Evolutionary conservation across 2,888 invertebrate species (phyloP).

Genomic region (Sturmia bella): DNA sequence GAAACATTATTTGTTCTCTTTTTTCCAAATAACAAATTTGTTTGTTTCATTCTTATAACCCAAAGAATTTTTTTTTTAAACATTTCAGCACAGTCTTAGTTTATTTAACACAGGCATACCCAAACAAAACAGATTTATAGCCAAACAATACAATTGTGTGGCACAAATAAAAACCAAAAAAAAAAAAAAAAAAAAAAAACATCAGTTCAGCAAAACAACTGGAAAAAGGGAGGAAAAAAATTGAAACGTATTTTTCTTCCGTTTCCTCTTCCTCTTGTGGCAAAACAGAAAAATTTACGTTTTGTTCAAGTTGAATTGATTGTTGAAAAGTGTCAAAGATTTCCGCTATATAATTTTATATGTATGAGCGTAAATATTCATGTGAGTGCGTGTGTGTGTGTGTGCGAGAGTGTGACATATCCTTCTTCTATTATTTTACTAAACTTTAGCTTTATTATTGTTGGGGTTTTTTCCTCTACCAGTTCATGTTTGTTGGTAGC

Average conservation of each 20-base stretch:
- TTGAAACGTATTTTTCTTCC: slow-evolving; percentile 67
- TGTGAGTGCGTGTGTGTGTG: neutral
- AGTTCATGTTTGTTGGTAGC: neutral
- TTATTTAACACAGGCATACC: slow-evolving; percentile 29
- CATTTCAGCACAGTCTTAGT: slow-evolving; percentile 48
- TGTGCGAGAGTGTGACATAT: slow-evolving; percentile 9
- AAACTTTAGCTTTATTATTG: slow-evolving; percentile 62
- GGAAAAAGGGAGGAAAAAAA: slow-evolving; percentile 19
- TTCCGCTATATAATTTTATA: slow-evolving; percentile 70
- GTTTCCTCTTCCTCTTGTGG: slow-evolving; percentile 61
- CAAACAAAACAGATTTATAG: slow-evolving; percentile 60
- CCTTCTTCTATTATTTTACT: slow-evolving; percentile 55
- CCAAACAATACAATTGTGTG: slow-evolving; percentile 58
- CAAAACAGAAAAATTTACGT: slow-evolving; percentile 64
- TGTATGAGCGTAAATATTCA: neutral
- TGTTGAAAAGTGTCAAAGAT: slow-evolving; percentile 75
- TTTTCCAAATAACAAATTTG: no score
- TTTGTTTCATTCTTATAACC: slow-evolving; percentile 17
- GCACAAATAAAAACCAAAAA: slow-evolving; percentile 28
- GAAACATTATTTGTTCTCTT: no score
- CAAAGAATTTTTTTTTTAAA: slow-evolving; percentile 3
- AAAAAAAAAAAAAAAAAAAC: slow-evolving; percentile 24
- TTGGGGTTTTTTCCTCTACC: slow-evolving; percentile 26
- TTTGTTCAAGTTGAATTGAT: slow-evolving; percentile 73
- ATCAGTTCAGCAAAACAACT: slow-evolving; percentile 33